Evolutionary conservation across 2,797 vertebrate genomes (phyloP).

Genomic region (Knipowitschia caucasica): DNA sequence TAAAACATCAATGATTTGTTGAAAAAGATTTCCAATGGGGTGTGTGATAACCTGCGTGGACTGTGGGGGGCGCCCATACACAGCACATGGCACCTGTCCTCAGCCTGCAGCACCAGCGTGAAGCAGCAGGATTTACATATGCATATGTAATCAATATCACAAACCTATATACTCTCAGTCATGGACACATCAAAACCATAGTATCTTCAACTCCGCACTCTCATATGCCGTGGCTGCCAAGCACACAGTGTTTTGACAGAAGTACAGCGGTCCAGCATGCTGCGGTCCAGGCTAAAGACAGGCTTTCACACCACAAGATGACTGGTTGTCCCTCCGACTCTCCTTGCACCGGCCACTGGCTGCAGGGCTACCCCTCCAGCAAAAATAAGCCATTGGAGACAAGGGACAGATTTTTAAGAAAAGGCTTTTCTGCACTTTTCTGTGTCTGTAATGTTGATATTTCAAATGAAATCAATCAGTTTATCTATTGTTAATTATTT

Average conservation of each 20-base stretch:
- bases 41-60: slow-evolving; percentile 27
- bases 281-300: slow-evolving; percentile 58
- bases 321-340: slow-evolving; percentile 49
- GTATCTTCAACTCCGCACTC: slow-evolving; percentile 12
- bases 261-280: slow-evolving; percentile 43
- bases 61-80: slow-evolving; percentile 64
- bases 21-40: too few species aligned
- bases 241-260: slow-evolving; percentile 54
- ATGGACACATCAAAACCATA: not conserved
- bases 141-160: not conserved
- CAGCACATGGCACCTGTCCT: slow-evolving; percentile 34
- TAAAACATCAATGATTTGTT: too few species aligned
- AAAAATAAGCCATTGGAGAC: slow-evolving; percentile 46
- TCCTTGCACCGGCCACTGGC: slow-evolving; percentile 25
- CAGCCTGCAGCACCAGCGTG: not conserved
- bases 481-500: too few species aligned
- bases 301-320: slow-evolving; percentile 61
- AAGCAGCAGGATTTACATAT: not conserved
- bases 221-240: slow-evolving; percentile 33
- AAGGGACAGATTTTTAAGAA: slow-evolving; percentile 45
- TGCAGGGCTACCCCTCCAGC: slow-evolving; percentile 36
- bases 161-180: not conserved
- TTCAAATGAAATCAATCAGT: not conserved
- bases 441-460: not conserved
- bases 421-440: slow-evolving; percentile 5